phyloP scores from a whole-genome alignment of 1,140 invertebrate species.

The Agrypnia vestita region DNA sequence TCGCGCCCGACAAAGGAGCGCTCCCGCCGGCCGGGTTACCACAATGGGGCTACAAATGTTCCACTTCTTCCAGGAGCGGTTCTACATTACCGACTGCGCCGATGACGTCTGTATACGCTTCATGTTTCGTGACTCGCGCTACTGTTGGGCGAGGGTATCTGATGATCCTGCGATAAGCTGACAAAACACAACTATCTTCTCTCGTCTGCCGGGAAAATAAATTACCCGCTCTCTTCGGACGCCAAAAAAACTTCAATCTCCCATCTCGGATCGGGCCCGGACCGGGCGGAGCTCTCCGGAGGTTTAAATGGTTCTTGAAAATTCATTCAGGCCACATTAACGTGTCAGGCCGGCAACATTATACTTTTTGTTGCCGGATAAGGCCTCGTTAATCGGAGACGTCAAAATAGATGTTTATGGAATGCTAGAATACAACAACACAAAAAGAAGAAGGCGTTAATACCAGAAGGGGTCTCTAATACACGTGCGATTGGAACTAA shows the following conservation, averaged over 20 bases:
- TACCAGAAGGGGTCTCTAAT: too few species aligned
- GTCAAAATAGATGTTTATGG: slow-evolving; percentile 20
- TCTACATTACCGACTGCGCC: background rate
- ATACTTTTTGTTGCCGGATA: slow-evolving; percentile 5
- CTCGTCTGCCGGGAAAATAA: slow-evolving; percentile 49
- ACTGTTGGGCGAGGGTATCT: slow-evolving; percentile 40
- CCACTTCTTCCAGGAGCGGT: background rate
- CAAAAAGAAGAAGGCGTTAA: too few species aligned
- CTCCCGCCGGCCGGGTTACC: too few species aligned
- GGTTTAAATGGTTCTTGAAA: slow-evolving; percentile 39
- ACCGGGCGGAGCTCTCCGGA: background rate
- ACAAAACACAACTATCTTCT: slow-evolving; percentile 50
- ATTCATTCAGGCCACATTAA: slow-evolving; percentile 40
- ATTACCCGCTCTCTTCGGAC: slow-evolving; percentile 39
- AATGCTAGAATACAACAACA: background rate
- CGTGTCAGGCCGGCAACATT: slow-evolving; percentile 20
- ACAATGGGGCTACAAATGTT: background rate
- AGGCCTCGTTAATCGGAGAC: background rate
- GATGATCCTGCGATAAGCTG: slow-evolving; percentile 43
- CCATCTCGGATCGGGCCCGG: slow-evolving; percentile 39
- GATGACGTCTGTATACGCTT: slow-evolving; percentile 11
- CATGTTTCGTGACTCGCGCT: slow-evolving; percentile 38
- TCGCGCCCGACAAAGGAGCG: too few species aligned
- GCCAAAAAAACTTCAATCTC: slow-evolving; percentile 45
- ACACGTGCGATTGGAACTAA: too few species aligned